Evolutionary conservation across 2,888 invertebrate species (phyloP), one percentile per base, ranked within the genome.

Genomic region (Amblyjoppa fuscipennis): DNA sequence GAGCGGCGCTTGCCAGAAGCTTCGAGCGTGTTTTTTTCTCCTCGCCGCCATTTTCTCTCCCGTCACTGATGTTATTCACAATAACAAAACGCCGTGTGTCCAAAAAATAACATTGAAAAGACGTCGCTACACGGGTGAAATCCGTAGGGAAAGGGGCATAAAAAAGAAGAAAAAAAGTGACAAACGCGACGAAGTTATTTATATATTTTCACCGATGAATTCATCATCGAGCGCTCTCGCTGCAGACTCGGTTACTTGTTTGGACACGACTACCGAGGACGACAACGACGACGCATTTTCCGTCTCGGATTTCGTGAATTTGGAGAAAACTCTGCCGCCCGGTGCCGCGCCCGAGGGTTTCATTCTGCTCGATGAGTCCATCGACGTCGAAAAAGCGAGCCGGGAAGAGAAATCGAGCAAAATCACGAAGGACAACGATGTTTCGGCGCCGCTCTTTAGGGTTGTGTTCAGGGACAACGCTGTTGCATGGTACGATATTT

Each of bases 401-500:
- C 74, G 9, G 11, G 68, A 66, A 2, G 66, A 31, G 5, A 38
- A 49, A 45, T 70, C 79, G 11, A 70, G 38, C 20, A 71, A 75
- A 0, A 77, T 87, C 25, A 28, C 9, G 38, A 75, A 81, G 11
- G 56, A 41, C 49, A 51, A 81, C 5, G 74, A 84, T 3, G 11
- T 53, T 3, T n/a, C 87, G 3, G 84, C 87, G 9, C 93, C 94
- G 3, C 81, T 93, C 73, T 88, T 94, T 81, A 92, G 91, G 87
- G 91, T 94, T 88, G 89, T 88, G 49, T 94, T 94, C 82, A 91
- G 91, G 31, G 91, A 94, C 81, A 86, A 90, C 76, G 87, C 74
- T 34, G 76, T 89, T 38, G 92, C 92, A 49, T 87, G 91, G 94
- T 94, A 89, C 87, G 87, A 87, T 86, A 38, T 51, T 45, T 31